Conservation (phyloP, 2,797 vertebrate genomes). For the Todus mexicanus region DNA sequence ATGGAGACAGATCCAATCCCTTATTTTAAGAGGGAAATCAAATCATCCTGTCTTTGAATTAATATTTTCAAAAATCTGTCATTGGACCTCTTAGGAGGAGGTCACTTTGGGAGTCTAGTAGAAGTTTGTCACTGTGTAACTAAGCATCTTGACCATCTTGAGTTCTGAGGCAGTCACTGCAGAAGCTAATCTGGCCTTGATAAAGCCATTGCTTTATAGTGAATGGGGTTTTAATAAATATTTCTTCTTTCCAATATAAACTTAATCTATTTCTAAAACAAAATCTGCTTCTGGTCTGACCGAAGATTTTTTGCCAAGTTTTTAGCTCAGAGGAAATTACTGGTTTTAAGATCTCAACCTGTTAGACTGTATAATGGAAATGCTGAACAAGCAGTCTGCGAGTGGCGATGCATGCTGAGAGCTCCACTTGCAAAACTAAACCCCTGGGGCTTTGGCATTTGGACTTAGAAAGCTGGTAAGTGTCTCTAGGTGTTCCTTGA, state of each 20-base stretch:
- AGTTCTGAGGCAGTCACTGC: not conserved
- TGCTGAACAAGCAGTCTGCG: not conserved
- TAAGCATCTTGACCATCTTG: not conserved
- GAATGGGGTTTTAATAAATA: rapidly evolving
- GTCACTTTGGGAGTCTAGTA: not conserved
- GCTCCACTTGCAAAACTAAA: not conserved
- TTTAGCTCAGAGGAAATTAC: not conserved
- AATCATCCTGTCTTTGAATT: not conserved
- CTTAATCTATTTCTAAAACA: not conserved
- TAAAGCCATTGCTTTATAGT: not conserved
- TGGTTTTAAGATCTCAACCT: not conserved
- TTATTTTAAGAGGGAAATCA: not conserved
- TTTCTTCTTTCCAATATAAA: not conserved
- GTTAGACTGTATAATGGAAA: not conserved
- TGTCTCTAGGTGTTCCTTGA: not conserved
- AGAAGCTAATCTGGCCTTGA: not conserved
- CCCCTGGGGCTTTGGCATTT: not conserved
- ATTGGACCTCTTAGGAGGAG: not conserved
- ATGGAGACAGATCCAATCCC: not conserved
- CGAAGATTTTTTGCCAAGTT: not conserved
- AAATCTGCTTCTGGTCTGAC: constrained; percentile 4
- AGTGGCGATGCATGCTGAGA: not conserved
- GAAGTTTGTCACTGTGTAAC: not conserved
- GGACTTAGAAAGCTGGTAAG: not conserved
- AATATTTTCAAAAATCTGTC: not conserved